Evolutionary conservation across 2,888 invertebrate species (phyloP).

Genomic region (Plemyria rubiginata): DNA sequence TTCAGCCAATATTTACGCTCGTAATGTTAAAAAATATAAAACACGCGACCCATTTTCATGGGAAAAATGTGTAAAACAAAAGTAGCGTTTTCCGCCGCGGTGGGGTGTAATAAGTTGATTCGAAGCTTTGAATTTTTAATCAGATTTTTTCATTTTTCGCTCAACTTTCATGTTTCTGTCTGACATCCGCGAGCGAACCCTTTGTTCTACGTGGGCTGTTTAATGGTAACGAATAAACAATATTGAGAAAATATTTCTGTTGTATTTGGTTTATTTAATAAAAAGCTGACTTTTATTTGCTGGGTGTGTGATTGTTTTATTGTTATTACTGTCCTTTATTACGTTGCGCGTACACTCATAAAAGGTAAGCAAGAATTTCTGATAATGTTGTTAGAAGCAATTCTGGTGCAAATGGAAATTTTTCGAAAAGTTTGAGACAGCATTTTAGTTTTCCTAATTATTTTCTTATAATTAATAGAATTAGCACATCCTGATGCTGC

Average conservation of each 20-base stretch:
- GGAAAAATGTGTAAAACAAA: constrained; percentile 34
- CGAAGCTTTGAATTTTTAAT: constrained; percentile 39
- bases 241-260: constrained; percentile 25
- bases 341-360: neutral
- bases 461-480: neutral
- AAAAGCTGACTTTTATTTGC: constrained; percentile 25
- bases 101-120: constrained; percentile 39
- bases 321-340: constrained; percentile 18
- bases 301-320: constrained; percentile 16
- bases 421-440: neutral
- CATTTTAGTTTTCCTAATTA: neutral
- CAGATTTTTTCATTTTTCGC: constrained; percentile 33
- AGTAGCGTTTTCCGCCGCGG: constrained; percentile 31
- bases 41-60: constrained; percentile 24
- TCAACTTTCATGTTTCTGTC: constrained; percentile 35
- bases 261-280: constrained; percentile 28
- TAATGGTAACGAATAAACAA: constrained; percentile 20
- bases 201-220: constrained; percentile 30
- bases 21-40: constrained; percentile 26
- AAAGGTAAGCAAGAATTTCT: too few species aligned
- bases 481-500: too few species aligned
- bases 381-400: neutral
- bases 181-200: constrained; percentile 33
- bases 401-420: neutral
- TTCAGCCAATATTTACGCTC: constrained; percentile 25